These are phyloP conservation scores for Calephelis nemesis DNA, from an alignment of 1,140 invertebrate genomes.

Conservation along the genomic window DNA sequence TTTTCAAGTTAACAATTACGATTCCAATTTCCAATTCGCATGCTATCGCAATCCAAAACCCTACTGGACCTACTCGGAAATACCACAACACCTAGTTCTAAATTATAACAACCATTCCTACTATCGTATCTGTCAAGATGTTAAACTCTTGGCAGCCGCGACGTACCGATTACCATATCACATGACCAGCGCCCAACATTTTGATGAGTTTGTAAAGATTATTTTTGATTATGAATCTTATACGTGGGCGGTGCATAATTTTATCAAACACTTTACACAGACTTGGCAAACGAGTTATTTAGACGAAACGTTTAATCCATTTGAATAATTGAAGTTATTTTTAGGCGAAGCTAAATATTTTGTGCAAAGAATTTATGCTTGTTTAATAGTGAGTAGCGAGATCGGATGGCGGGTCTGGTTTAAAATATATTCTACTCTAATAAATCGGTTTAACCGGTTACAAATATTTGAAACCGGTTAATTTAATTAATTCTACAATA, in stretches of 20 bases:
- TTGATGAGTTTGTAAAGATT: conserved; percentile 47
- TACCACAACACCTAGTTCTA: no score
- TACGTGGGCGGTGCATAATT: conserved; percentile 49
- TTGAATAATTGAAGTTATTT: conserved; percentile 21
- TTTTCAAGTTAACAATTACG: no score
- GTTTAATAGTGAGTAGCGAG: conserved; percentile 6
- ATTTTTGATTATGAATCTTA: conserved; percentile 52
- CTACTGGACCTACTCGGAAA: no score
- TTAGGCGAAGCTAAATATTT: conserved; percentile 13
- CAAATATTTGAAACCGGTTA: no score
- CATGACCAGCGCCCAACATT: conserved; percentile 42
- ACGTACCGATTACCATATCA: conserved; percentile 37
- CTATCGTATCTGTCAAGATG: conserved; percentile 27
- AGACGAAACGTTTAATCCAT: conserved; percentile 18
- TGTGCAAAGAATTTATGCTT: conserved; percentile 7
- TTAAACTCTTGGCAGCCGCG: conserved; percentile 41
- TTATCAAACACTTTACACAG: conserved; percentile 29
- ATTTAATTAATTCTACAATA: no score
- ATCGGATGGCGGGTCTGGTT: no score
- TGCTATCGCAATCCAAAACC: no score
- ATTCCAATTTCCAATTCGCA: no score
- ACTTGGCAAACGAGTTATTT: conserved; percentile 37
- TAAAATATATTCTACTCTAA: no score
- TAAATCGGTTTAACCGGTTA: no score
- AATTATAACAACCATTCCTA: no score